phyloP scores from a whole-genome alignment of 2,797 vertebrate genomes.

The Nasua narica region DNA sequence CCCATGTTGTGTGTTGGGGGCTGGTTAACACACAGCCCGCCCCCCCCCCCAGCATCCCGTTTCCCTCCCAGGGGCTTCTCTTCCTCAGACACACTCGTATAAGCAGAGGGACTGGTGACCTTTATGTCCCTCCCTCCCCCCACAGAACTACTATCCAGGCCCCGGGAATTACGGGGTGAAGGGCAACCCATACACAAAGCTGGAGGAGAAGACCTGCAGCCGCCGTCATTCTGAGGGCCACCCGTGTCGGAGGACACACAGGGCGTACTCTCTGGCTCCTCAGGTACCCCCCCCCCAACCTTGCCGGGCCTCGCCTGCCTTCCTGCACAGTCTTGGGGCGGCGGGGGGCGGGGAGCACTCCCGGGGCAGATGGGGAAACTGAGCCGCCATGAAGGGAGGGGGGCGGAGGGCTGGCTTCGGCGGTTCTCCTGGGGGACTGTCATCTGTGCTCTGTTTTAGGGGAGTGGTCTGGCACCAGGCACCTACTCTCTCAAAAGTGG shows the following conservation, averaged over 20 bases:
- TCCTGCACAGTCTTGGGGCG: background rate
- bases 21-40: background rate
- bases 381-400: background rate
- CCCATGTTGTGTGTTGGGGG: background rate
- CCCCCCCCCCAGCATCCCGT: accelerated
- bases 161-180: conserved; percentile 82
- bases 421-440: background rate
- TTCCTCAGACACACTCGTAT: background rate
- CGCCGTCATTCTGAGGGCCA: conserved; percentile 59
- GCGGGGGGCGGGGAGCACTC: accelerated
- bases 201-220: conserved; percentile 75
- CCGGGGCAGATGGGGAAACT: background rate
- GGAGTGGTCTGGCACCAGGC: conserved; percentile 79
- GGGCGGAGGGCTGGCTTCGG: background rate
- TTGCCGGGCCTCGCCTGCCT: background rate
- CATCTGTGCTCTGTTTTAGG: conserved; percentile 67
- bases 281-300: conserved; percentile 2
- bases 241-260: conserved; percentile 74
- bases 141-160: conserved; percentile 82
- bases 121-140: background rate
- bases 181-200: conserved; percentile 77
- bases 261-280: accelerated
- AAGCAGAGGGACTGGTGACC: background rate
- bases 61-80: background rate
- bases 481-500: conserved; percentile 80